Percentiles rank a stretch among this genome's conserved stretches.
Conservation (phyloP, 2,888 invertebrate species). For the Ferdinandea cuprea region DNA sequence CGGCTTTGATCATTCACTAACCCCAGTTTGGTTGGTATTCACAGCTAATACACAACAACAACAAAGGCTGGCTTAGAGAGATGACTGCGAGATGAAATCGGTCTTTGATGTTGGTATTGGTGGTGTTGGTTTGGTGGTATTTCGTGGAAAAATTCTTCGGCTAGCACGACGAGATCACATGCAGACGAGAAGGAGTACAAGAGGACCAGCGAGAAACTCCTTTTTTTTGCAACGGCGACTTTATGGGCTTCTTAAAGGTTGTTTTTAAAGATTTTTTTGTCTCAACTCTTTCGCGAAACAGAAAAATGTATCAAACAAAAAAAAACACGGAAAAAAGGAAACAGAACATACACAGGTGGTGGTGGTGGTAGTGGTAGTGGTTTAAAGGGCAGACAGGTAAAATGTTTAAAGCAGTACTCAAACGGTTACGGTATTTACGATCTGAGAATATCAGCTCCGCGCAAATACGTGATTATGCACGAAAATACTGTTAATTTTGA, state of each 20-base stretch:
- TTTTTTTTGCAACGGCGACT: background rate
- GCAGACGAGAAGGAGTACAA: background rate
- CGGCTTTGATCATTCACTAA: constrained; percentile 23
- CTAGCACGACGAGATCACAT: constrained; percentile 15
- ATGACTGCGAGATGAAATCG: constrained; percentile 27
- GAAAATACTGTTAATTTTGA: constrained; percentile 32
- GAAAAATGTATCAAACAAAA: too few relatives aligned
- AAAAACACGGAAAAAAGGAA: background rate
- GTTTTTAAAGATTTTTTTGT: background rate
- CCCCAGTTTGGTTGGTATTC: constrained; percentile 11
- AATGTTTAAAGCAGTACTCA: constrained; percentile 13
- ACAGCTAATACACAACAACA: constrained; percentile 38
- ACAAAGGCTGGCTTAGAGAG: constrained; percentile 22
- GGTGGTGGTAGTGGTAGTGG: background rate
- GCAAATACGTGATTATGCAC: constrained; percentile 6
- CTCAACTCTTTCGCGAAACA: too few relatives aligned
- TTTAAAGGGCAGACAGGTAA: background rate
- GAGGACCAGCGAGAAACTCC: constrained; percentile 2
- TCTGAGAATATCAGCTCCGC: constrained; percentile 10
- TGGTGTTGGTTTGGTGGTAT: too few relatives aligned
- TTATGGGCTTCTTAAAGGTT: background rate
- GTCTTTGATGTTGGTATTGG: background rate
- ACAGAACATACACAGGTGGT: constrained; percentile 36
- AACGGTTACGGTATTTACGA: constrained; percentile 3
- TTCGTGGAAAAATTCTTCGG: background rate